Percentiles rank a stretch among this genome's conserved stretches.
phyloP scores from a whole-genome alignment of 2,113 vertebrate species.

The Pao palembangensis region DNA sequence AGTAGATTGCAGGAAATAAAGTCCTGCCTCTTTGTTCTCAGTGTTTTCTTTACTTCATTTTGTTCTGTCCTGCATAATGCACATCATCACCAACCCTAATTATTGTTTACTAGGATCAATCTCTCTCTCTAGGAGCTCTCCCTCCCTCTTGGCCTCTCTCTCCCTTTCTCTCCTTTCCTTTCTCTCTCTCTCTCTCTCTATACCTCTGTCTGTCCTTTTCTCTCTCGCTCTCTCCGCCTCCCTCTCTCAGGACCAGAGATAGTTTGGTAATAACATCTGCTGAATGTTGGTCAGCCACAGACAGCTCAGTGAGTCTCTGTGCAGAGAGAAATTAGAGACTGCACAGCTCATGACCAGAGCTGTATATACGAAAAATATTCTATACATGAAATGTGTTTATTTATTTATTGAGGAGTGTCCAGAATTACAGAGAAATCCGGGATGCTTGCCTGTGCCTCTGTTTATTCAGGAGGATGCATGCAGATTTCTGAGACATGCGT shows the following conservation, averaged over 20 bases:
- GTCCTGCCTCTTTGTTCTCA: neutral
- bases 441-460: slow-evolving; percentile 8
- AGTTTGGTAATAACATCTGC: slow-evolving; percentile 74
- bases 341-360: slow-evolving; percentile 57
- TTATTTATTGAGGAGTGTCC: slow-evolving; percentile 67
- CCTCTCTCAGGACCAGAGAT: slow-evolving; percentile 58
- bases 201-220: slow-evolving; percentile 10
- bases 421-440: slow-evolving; percentile 30
- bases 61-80: slow-evolving; percentile 47
- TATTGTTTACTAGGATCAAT: slow-evolving; percentile 72
- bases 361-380: slow-evolving; percentile 71
- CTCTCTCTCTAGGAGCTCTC: slow-evolving; percentile 30
- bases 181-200: slow-evolving; percentile 34
- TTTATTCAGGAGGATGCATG: too few relatives aligned
- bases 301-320: slow-evolving; percentile 66
- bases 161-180: slow-evolving; percentile 7
- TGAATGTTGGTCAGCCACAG: slow-evolving; percentile 66
- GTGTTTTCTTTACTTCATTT: slow-evolving; percentile 29
- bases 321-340: slow-evolving; percentile 71
- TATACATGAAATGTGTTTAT: slow-evolving; percentile 69
- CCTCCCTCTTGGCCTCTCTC: slow-evolving; percentile 1
- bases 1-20: too few relatives aligned
- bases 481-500: neutral
- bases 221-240: slow-evolving; percentile 26
- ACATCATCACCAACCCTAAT: slow-evolving; percentile 69